Conservation (phyloP, 2,888 invertebrate species). For the Tridacna crocea region DNA sequence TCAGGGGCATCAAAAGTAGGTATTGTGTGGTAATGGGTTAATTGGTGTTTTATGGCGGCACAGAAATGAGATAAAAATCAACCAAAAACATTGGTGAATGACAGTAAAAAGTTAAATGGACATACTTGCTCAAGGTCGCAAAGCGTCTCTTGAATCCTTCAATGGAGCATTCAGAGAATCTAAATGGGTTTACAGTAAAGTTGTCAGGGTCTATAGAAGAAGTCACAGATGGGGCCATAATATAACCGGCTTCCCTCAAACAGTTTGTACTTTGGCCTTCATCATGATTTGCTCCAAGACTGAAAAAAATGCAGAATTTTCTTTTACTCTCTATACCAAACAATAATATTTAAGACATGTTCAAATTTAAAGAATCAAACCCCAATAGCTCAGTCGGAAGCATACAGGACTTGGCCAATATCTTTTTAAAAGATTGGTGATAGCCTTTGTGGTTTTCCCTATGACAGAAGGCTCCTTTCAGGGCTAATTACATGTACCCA, state of each 20-base stretch:
- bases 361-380: too few species aligned
- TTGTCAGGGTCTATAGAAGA: not conserved
- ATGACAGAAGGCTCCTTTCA: too few species aligned
- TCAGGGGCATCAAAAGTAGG: too few species aligned
- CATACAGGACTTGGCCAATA: too few species aligned
- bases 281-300: not conserved
- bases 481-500: too few species aligned
- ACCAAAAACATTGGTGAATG: not conserved
- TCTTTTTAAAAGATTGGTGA: too few species aligned
- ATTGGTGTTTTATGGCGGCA: too few species aligned
- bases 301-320: not conserved
- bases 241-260: not conserved
- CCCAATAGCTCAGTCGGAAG: too few species aligned
- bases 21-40: too few species aligned
- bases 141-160: not conserved
- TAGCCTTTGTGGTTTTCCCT: too few species aligned
- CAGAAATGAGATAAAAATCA: not conserved
- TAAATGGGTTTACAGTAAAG: not conserved
- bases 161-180: constrained; percentile 1
- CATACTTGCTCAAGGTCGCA: not conserved
- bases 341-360: too few species aligned
- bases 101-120: too few species aligned
- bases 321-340: not conserved
- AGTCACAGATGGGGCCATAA: not conserved
- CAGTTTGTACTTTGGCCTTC: not conserved